These are phyloP conservation scores for Sesamia nonagrioides DNA, from an alignment of 1,140 invertebrate species.

Conservation along the genomic window DNA sequence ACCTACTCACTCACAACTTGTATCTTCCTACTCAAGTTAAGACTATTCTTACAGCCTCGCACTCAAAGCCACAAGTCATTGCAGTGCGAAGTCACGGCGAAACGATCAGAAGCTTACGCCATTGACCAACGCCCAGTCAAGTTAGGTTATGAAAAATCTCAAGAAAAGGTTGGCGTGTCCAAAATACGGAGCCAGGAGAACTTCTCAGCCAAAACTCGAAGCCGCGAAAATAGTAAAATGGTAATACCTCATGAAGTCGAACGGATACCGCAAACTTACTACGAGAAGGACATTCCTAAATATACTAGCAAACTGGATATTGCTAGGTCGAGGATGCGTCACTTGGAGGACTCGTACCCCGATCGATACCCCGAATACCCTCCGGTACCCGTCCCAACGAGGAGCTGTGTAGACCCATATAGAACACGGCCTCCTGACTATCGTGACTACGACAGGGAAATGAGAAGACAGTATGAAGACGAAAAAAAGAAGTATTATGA, in stretches of 20 bases:
- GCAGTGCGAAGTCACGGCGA: constrained; percentile 73
- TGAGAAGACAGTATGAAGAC: constrained; percentile 60
- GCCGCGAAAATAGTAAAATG: constrained; percentile 56
- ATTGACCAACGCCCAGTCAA: constrained; percentile 59
- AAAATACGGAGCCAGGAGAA: constrained; percentile 71
- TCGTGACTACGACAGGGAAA: constrained; percentile 61
- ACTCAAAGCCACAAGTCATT: constrained; percentile 80
- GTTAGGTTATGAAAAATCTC: constrained; percentile 61
- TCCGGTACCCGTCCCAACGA: constrained; percentile 55
- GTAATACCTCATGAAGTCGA: constrained; percentile 38
- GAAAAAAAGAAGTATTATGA: constrained; percentile 67
- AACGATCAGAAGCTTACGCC: constrained; percentile 57
- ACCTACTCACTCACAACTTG: too few species aligned
- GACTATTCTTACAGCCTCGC: constrained; percentile 58
- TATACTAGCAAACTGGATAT: constrained; percentile 74
- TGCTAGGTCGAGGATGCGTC: constrained; percentile 55
- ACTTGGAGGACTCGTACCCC: constrained; percentile 45
- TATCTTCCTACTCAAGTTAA: not conserved
- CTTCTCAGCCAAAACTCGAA: constrained; percentile 54
- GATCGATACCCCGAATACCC: constrained; percentile 65
- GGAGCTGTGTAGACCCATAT: constrained; percentile 65
- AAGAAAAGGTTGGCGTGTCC: constrained; percentile 62
- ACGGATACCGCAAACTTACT: constrained; percentile 56
- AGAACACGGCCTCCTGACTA: constrained; percentile 47
- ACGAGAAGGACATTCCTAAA: constrained; percentile 65